Evolutionary conservation across 1,140 invertebrate species (phyloP).

Genomic region (Panagrolaimus sp.): DNA sequence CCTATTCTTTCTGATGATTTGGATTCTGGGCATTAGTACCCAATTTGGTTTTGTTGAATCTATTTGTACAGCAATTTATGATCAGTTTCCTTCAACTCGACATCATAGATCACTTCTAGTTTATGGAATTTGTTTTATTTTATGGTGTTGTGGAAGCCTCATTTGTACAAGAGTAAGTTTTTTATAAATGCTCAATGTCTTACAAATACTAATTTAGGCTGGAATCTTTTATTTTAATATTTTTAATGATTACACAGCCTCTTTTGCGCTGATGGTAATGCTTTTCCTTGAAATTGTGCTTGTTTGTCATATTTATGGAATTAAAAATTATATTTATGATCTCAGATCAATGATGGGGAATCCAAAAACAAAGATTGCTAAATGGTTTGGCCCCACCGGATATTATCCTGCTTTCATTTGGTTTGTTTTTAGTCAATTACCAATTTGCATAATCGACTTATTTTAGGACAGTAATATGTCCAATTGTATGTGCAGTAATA

Average conservation of each 20-base stretch:
- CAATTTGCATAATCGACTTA: background rate
- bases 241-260: slow-evolving; percentile 36
- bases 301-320: slow-evolving; percentile 36
- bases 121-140: slow-evolving; percentile 22
- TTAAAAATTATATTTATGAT: slow-evolving; percentile 30
- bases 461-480: background rate
- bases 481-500: slow-evolving; percentile 21
- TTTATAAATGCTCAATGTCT: background rate
- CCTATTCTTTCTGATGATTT: slow-evolving; percentile 84
- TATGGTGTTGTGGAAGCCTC: slow-evolving; percentile 25
- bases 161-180: slow-evolving; percentile 24
- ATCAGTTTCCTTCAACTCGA: slow-evolving; percentile 29
- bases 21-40: slow-evolving; percentile 80
- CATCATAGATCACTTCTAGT: slow-evolving; percentile 18
- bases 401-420: slow-evolving; percentile 25
- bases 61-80: slow-evolving; percentile 34
- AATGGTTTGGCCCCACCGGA: slow-evolving; percentile 30
- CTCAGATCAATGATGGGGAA: slow-evolving; percentile 27
- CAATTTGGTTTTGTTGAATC: slow-evolving; percentile 36
- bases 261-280: slow-evolving; percentile 35
- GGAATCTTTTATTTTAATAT: slow-evolving; percentile 47
- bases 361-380: slow-evolving; percentile 20
- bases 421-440: slow-evolving; percentile 21
- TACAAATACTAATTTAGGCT: slow-evolving; percentile 17
- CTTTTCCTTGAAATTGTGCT: slow-evolving; percentile 37